Evolutionary conservation across 2,113 vertebrate species (phyloP), one percentile per base, ranked within the genome.

Genomic region (Etheostoma spectabile): DNA sequence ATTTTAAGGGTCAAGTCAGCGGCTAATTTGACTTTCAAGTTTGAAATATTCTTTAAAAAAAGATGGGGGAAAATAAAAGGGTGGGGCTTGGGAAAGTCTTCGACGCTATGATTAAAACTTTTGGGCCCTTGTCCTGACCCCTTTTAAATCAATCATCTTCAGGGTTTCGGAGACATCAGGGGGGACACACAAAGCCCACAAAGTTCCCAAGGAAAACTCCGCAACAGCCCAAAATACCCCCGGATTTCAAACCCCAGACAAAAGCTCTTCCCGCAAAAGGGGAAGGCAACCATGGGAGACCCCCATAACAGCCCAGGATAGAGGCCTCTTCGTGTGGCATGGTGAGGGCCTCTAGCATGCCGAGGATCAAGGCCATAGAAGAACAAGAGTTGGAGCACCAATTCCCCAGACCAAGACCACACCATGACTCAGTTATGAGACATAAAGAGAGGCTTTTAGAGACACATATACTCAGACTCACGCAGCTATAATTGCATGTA

Each of bases 261-360:
- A 88, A 91, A 76, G 71, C 63, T 82, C 79, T 82, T 68, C 90
- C 88, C 91, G 88, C 90, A 91, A 80, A 90, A 90, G 89, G 86
- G 79, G 15, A 30, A 88, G 86, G 82, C 66, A 74, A 79, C 79
- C 79, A 73, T 35, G 56, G 68, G 79, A 77, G 86, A 80, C 67
- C 80, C 74, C 83, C 74, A 59, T 60, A 48, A 42, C 53, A 76
- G 73, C 38, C 38, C 48, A 38, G 63, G 68, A 74, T 38, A 80
- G 74, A 83, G 86, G 86, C 84, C 82, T 85, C 76, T 73, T 78
- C 61, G 61, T 90, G 83, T 77, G 82, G 82, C 86, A 89, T 72
- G 79, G 88, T 65, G 72, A 78, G 55, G 74, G 35, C 83, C 72
- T 68, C 86, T 52, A 49, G 73, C 71, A 79, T 75, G 66, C 82